phyloP scores from a whole-genome alignment of 2,888 invertebrate species.

The Nebria salina region DNA sequence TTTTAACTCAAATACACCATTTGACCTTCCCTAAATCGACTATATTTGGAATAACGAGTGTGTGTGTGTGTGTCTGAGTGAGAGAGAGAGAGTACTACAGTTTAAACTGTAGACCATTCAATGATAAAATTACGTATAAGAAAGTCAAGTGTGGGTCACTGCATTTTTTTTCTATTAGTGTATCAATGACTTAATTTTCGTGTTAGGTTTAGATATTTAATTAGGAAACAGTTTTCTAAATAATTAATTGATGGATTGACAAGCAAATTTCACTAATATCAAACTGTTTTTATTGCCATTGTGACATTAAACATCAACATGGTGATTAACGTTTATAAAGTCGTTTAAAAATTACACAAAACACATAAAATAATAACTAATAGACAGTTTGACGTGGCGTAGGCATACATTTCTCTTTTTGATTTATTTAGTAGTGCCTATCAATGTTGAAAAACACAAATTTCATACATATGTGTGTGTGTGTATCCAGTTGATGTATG shows the following conservation, averaged over 20 bases:
- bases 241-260: conserved; percentile 8
- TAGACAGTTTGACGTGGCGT: not conserved
- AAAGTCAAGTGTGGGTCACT: too few species aligned
- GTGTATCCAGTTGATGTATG: conserved; percentile 29
- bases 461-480: conserved; percentile 6
- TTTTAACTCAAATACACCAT: too few species aligned
- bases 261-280: not conserved
- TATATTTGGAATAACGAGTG: too few species aligned
- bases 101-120: too few species aligned
- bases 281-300: not conserved
- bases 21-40: too few species aligned
- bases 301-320: not conserved
- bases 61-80: too few species aligned
- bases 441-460: not conserved
- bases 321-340: not conserved
- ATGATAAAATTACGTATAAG: too few species aligned
- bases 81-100: too few species aligned
- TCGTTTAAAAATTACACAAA: not conserved
- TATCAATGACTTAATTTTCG: conserved; percentile 5
- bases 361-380: not conserved
- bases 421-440: not conserved
- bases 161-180: not conserved
- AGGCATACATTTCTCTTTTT: not conserved
- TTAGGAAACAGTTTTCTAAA: conserved; percentile 17
- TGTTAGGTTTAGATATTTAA: conserved; percentile 2